Percentiles rank a stretch among this genome's conserved stretches.
Conservation (phyloP, 2,113 vertebrate species). For the Henicopernis longicauda region DNA sequence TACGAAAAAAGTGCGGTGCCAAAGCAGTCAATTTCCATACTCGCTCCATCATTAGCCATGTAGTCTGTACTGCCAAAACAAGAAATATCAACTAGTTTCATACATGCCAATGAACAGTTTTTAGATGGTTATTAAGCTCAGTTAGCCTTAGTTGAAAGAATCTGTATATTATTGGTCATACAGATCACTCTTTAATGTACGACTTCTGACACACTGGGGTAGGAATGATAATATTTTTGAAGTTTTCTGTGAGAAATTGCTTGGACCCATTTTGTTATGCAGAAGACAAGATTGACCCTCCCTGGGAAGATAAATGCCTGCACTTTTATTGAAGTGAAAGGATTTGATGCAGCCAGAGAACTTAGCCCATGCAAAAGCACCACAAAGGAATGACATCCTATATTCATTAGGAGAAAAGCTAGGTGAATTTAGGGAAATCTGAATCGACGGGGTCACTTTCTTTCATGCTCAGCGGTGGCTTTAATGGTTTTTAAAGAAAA, state of each 20-base stretch:
- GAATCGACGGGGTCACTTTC: background rate
- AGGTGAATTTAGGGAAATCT: background rate
- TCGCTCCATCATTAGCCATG: background rate
- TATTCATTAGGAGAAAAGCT: background rate
- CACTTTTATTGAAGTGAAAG: background rate
- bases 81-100: background rate
- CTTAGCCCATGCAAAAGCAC: background rate
- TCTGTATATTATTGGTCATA: background rate
- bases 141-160: background rate
- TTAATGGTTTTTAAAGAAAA: background rate
- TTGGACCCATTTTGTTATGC: background rate
- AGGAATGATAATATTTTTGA: background rate
- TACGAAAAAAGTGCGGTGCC: rapidly evolving
- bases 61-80: background rate
- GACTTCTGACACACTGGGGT: background rate
- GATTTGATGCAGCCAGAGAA: background rate
- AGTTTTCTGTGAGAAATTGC: background rate
- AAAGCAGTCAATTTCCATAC: background rate
- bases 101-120: background rate
- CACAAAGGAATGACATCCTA: background rate
- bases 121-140: background rate
- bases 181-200: background rate
- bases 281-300: background rate
- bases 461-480: background rate
- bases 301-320: background rate